phyloP scores from a whole-genome alignment of 2,888 invertebrate species.

The Nephrotoma flavescens region DNA sequence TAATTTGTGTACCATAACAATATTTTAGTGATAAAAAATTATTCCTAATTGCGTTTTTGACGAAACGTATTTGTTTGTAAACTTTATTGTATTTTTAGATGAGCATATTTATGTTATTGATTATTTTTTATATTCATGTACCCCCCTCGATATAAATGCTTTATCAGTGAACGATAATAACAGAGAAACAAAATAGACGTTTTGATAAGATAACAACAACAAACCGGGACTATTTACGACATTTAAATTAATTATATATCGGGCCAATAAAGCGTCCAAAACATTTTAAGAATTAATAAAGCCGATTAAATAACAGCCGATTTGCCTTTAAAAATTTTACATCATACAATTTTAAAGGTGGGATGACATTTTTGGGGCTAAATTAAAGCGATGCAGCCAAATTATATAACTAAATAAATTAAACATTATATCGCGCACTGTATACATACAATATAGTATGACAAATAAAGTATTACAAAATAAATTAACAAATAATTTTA shows the following conservation, averaged over 20 bases:
- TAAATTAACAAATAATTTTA: constrained; percentile 1
- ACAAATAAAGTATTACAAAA: not conserved
- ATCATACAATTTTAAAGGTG: not conserved
- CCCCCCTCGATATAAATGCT: not conserved
- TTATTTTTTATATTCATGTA: not conserved
- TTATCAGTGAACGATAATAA: not conserved
- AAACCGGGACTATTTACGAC: not conserved
- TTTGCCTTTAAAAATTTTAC: not conserved
- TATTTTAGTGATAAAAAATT: not conserved
- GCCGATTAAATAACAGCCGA: not conserved
- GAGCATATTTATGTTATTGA: not conserved
- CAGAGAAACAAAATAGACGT: not conserved
- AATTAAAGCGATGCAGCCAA: not conserved
- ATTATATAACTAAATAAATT: not conserved
- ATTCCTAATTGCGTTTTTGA: not conserved
- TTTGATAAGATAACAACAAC: not conserved
- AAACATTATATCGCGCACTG: not conserved
- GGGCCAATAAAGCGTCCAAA: not conserved
- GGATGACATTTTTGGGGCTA: not conserved
- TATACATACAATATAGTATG: not conserved
- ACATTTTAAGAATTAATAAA: not conserved
- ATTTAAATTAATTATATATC: not conserved
- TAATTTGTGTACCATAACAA: not conserved
- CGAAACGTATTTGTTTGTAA: not conserved
- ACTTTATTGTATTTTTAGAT: not conserved